Percentiles rank a stretch among this genome's conserved stretches.
phyloP scores from a whole-genome alignment of 2,797 vertebrate genomes.

The Myotis vivesi region DNA sequence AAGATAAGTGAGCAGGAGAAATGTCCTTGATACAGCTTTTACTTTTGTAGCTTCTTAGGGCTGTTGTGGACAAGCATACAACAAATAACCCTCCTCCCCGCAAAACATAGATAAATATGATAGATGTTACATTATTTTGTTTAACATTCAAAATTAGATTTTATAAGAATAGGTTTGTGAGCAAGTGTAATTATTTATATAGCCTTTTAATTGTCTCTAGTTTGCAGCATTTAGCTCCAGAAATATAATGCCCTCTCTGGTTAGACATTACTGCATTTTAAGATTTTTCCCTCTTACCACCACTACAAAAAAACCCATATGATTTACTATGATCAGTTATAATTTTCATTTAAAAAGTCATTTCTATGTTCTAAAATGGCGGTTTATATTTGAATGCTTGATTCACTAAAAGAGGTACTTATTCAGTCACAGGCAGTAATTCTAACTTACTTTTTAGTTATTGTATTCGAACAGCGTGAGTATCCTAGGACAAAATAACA shows the following conservation, averaged over 20 bases:
- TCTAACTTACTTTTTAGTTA: neutral
- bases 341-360: neutral
- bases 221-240: neutral
- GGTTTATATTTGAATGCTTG: neutral
- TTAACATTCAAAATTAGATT: neutral
- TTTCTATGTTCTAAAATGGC: neutral
- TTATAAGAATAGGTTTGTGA: neutral
- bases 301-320: neutral
- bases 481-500: constrained; percentile 18
- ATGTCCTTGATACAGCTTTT: neutral
- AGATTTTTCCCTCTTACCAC: neutral
- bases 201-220: neutral
- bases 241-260: neutral
- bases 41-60: neutral
- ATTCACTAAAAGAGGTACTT: neutral
- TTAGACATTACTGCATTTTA: neutral
- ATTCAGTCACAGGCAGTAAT: neutral
- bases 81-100: neutral
- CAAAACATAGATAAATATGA: neutral
- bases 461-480: neutral
- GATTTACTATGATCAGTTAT: constrained; percentile 5
- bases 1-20: neutral
- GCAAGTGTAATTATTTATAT: neutral
- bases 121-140: neutral
- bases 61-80: neutral